phyloP scores from a whole-genome alignment of 1,140 invertebrate species.

The Lucilia sericata region DNA sequence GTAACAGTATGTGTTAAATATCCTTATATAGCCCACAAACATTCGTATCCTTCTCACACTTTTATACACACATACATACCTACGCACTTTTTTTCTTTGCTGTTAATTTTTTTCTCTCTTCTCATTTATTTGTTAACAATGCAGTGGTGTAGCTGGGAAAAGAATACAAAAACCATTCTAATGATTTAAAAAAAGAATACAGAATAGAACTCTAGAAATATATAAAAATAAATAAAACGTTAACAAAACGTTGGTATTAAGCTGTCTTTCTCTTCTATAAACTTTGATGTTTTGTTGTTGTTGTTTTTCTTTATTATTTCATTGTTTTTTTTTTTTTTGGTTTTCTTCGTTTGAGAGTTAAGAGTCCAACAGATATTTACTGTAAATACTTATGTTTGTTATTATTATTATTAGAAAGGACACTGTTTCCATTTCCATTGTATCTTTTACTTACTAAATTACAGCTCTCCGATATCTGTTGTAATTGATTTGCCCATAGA shows the following conservation, averaged over 20 bases:
- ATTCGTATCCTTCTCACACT: background rate
- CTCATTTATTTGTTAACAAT: background rate
- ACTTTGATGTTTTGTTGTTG: background rate
- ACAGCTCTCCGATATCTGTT: no score
- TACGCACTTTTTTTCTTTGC: background rate
- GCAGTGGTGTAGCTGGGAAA: background rate
- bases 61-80: background rate
- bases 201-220: background rate
- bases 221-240: slow-evolving; percentile 9
- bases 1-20: slow-evolving; percentile 14
- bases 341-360: background rate
- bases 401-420: background rate
- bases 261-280: background rate
- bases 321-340: background rate
- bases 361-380: slow-evolving; percentile 4
- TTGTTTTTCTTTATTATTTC: background rate
- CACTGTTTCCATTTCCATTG: background rate
- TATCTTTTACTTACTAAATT: no score
- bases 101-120: background rate
- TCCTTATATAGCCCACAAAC: background rate
- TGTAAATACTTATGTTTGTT: slow-evolving; percentile 2
- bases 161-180: background rate
- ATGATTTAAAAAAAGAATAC: background rate
- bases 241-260: slow-evolving; percentile 1
- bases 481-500: no score